Conservation (phyloP, 2,797 vertebrate species). For the Anabas testudineus region DNA sequence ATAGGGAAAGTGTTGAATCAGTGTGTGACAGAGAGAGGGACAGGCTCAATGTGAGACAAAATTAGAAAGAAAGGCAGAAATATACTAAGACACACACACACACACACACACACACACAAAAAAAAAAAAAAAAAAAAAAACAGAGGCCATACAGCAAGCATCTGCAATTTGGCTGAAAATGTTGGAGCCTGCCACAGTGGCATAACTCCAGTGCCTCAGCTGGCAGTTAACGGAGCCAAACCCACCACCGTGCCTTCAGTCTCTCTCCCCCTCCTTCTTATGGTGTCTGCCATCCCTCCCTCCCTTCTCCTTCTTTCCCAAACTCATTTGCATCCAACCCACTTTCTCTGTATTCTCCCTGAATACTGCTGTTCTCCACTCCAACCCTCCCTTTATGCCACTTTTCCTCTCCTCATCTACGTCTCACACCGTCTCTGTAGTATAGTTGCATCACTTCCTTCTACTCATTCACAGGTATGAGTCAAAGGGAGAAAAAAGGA, state of each 20-base stretch:
- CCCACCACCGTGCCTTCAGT: conserved; percentile 36
- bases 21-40: conserved; percentile 23
- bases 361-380: conserved; percentile 4
- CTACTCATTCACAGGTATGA: conserved; percentile 49
- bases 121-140: too few species aligned
- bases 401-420: neutral
- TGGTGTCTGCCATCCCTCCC: conserved; percentile 34
- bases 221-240: conserved; percentile 55
- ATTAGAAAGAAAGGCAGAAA: conserved; percentile 12
- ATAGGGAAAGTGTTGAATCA: conserved; percentile 40
- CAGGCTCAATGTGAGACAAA: neutral
- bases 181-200: conserved; percentile 49
- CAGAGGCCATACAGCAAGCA: conserved; percentile 20
- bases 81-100: conserved; percentile 19
- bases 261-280: conserved; percentile 14
- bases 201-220: conserved; percentile 53
- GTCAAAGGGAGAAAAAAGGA: conserved; percentile 11
- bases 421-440: conserved; percentile 1
- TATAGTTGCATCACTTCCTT: neutral
- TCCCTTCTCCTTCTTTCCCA: neutral
- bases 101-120: too few species aligned
- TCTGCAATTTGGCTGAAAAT: conserved; percentile 58
- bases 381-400: neutral
- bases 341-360: conserved; percentile 26
- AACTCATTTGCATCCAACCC: conserved; percentile 28